Conservation (phyloP, 1,140 invertebrate species). For the Dendrolimus punctatus region DNA sequence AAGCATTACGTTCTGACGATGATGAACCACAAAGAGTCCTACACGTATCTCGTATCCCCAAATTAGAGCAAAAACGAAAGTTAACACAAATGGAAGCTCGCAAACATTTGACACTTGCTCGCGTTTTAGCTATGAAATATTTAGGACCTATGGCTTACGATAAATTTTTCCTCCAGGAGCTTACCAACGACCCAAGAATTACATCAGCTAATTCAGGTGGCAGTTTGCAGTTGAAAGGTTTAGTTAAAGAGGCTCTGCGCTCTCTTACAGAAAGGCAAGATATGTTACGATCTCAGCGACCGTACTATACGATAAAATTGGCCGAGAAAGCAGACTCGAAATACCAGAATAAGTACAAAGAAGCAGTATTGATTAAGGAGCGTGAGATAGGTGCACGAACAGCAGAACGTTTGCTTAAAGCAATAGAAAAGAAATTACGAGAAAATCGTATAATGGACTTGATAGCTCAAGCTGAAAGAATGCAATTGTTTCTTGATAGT, state of each 20-base stretch:
- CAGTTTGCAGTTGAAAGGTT: conserved; percentile 46
- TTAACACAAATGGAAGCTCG: conserved; percentile 61
- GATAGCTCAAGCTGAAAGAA: conserved; percentile 50
- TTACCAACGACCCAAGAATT: conserved; percentile 55
- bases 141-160: conserved; percentile 71
- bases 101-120: conserved; percentile 61
- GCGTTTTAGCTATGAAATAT: conserved; percentile 71
- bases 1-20: conserved; percentile 38
- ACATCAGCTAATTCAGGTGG: conserved; percentile 65
- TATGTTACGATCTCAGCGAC: conserved; percentile 66
- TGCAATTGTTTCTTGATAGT: conserved; percentile 52
- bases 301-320: conserved; percentile 72
- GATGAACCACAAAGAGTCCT: conserved; percentile 34
- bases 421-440: conserved; percentile 58
- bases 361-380: conserved; percentile 53
- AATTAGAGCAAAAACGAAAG: conserved; percentile 41
- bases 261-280: conserved; percentile 67
- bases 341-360: conserved; percentile 58
- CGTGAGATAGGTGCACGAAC: conserved; percentile 56
- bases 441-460: conserved; percentile 54
- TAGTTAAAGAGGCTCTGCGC: conserved; percentile 60
- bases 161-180: conserved; percentile 67
- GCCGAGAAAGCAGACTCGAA: conserved; percentile 66
- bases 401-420: conserved; percentile 56
- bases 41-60: conserved; percentile 52